These are phyloP conservation scores for Mustelus asterias DNA, from an alignment of 2,113 vertebrate species.

Conservation along the genomic window DNA sequence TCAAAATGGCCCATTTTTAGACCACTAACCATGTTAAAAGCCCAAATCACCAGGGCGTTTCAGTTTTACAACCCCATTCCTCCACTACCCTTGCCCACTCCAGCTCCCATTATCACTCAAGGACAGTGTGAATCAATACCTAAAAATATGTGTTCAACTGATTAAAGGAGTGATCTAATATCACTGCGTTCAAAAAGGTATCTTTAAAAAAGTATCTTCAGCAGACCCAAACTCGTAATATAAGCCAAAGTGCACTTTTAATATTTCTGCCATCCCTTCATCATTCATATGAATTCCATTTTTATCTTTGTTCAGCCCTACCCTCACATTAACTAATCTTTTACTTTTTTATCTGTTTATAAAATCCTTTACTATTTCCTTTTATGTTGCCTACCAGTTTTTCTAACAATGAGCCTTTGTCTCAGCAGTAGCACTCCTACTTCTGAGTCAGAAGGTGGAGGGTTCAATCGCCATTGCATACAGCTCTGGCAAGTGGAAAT, in stretches of 20 bases:
- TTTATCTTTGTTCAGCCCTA: background rate
- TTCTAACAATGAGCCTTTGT: background rate
- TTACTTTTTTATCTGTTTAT: conserved; percentile 3
- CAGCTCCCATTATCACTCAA: background rate
- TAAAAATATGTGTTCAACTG: background rate
- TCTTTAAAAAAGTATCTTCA: background rate
- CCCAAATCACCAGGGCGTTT: background rate
- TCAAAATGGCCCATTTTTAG: background rate
- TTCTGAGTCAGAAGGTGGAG: background rate
- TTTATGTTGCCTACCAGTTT: conserved; percentile 9
- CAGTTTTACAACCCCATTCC: background rate
- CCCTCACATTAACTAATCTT: background rate
- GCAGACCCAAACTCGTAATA: background rate
- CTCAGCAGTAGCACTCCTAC: background rate
- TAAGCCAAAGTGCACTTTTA: background rate
- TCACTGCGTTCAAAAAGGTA: background rate
- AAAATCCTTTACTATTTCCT: background rate
- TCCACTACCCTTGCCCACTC: background rate
- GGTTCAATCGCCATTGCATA: background rate
- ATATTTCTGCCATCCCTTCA: background rate
- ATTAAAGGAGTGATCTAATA: background rate
- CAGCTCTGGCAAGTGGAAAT: background rate
- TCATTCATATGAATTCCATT: background rate
- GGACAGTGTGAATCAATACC: background rate
- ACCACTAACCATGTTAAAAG: background rate